Evolutionary conservation across 2,888 invertebrate species (phyloP).

Genomic region (Sphinx pinastri): DNA sequence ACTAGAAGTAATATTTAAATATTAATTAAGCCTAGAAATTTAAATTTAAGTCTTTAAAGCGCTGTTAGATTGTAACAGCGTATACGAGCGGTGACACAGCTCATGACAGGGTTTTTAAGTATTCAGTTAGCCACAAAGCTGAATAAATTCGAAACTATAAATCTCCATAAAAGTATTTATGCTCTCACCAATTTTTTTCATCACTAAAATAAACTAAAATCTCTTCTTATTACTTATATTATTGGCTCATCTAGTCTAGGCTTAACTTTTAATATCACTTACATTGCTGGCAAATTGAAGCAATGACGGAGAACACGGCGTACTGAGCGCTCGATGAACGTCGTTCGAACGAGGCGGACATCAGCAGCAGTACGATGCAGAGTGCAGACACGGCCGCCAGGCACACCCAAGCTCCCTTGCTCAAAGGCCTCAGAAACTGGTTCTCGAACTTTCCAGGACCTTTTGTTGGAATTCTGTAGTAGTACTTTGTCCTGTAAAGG

Average conservation of each 20-base stretch:
- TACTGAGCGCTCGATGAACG: conserved; percentile 56
- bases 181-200: too few species aligned
- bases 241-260: too few species aligned
- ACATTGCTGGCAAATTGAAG: conserved; percentile 75
- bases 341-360: conserved; percentile 59
- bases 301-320: conserved; percentile 69
- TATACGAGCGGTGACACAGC: too few species aligned
- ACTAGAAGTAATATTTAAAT: conserved; percentile 48
- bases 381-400: conserved; percentile 53
- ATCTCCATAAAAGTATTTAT: too few species aligned
- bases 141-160: too few species aligned
- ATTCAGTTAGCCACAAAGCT: too few species aligned
- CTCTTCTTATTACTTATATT: too few species aligned
- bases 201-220: too few species aligned
- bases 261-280: conserved; percentile 37
- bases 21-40: too few species aligned
- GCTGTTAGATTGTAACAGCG: too few species aligned
- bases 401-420: conserved; percentile 64
- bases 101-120: too few species aligned
- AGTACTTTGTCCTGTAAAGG: conserved; percentile 63
- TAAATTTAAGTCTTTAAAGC: too few species aligned
- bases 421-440: conserved; percentile 76
- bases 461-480: conserved; percentile 63
- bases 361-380: conserved; percentile 60
- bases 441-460: conserved; percentile 71